A percentile compares a stretch with the other conserved stretches of the same genome.
These are phyloP conservation scores for Paratilapia polleni DNA, from an alignment of 2,113 vertebrate species.

Conservation along the genomic window DNA sequence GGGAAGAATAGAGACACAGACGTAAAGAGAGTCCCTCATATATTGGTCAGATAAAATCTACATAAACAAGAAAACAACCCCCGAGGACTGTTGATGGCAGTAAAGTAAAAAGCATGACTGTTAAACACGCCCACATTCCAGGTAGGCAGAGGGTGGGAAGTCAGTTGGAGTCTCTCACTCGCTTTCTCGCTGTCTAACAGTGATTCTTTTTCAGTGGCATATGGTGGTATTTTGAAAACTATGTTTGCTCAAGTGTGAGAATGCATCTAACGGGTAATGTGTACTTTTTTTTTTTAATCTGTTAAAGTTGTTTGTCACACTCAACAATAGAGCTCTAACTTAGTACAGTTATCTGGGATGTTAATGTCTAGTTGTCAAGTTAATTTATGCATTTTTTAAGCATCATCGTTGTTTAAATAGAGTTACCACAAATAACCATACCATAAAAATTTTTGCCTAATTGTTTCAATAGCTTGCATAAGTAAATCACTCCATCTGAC, in stretches of 20 bases:
- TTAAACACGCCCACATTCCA: conserved; percentile 8
- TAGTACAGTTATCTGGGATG: not conserved
- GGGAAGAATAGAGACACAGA: not conserved
- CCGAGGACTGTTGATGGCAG: not conserved
- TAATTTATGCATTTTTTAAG: not conserved
- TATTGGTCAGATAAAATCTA: not conserved
- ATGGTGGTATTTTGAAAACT: conserved; percentile 9
- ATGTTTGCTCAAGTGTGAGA: not conserved
- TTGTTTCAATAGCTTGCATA: not conserved
- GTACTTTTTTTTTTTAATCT: no score
- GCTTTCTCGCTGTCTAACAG: not conserved
- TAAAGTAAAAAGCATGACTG: conserved; percentile 10
- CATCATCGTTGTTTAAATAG: not conserved
- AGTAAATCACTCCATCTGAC: not conserved
- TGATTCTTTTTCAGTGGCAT: conserved; percentile 1
- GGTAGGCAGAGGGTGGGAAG: conserved; percentile 16
- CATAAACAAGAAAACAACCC: not conserved
- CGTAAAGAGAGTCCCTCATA: not conserved
- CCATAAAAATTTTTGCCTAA: not conserved
- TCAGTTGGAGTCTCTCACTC: not conserved
- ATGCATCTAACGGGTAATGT: no score
- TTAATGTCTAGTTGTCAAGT: not conserved
- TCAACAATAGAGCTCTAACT: not conserved
- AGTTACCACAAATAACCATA: not conserved
- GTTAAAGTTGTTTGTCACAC: not conserved